These are phyloP conservation scores for Sinocyclocheilus anshuiensis DNA, from an alignment of 2,113 vertebrate species.

Conservation along the genomic window DNA sequence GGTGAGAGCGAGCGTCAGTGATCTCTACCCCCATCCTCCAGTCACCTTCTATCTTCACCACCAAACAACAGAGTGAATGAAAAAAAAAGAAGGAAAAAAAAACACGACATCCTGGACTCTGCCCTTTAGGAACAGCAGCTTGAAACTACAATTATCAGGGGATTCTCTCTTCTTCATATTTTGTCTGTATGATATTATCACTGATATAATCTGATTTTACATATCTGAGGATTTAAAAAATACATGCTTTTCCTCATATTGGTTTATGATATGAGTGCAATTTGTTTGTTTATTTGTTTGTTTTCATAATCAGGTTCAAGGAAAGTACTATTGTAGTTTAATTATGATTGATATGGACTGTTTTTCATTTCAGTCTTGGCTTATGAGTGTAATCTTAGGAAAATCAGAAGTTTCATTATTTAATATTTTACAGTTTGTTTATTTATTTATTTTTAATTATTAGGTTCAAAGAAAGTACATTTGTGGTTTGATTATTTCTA, in stretches of 20 bases:
- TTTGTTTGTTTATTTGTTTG: too few relatives aligned
- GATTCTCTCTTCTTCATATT: too few relatives aligned
- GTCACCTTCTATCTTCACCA: constrained; percentile 2
- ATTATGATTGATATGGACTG: too few relatives aligned
- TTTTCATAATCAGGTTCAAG: too few relatives aligned
- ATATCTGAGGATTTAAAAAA: constrained; percentile 15
- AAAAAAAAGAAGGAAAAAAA: too few relatives aligned
- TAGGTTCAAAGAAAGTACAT: neutral
- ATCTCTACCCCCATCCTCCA: constrained; percentile 26
- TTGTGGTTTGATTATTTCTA: neutral
- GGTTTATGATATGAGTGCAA: too few relatives aligned
- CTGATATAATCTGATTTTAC: constrained; percentile 2
- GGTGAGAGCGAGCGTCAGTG: constrained; percentile 27
- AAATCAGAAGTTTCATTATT: too few relatives aligned
- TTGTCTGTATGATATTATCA: neutral
- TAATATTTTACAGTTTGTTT: too few relatives aligned
- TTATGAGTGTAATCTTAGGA: too few relatives aligned
- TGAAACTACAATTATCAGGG: neutral
- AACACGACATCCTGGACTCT: neutral
- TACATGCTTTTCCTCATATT: neutral
- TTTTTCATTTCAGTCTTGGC: too few relatives aligned
- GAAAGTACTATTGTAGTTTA: too few relatives aligned
- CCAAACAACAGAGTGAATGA: neutral
- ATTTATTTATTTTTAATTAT: too few relatives aligned
- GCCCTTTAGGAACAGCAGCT: neutral